Conservation (phyloP, 2,797 vertebrate species). For the Anolis apletophallus region DNA sequence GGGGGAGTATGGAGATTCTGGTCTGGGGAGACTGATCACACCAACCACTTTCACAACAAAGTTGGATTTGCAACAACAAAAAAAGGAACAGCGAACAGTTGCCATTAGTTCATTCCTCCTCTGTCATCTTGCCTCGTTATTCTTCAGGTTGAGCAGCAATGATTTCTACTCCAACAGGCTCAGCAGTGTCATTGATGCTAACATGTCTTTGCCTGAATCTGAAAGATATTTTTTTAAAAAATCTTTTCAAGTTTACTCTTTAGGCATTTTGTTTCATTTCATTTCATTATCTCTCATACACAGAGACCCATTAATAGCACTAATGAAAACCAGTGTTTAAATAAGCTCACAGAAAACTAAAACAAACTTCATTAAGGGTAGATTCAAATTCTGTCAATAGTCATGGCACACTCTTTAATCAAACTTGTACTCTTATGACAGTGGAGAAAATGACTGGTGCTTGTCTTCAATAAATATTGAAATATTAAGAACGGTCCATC, state of each 20-base stretch:
- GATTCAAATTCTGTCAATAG: conserved; percentile 29
- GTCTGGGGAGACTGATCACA: too few species aligned
- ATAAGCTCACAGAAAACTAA: conserved; percentile 44
- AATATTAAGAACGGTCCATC: conserved; percentile 9
- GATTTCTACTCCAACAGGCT: neutral
- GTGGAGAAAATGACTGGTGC: neutral
- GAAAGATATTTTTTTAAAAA: neutral
- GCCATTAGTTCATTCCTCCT: too few species aligned
- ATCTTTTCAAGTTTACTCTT: conserved; percentile 36
- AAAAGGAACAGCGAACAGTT: too few species aligned
- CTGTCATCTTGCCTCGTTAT: too few species aligned
- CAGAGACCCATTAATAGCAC: conserved; percentile 26
- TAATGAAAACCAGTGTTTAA: conserved; percentile 40
- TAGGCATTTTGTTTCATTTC: neutral
- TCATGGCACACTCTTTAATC: conserved; percentile 13
- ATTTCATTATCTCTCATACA: conserved; percentile 38
- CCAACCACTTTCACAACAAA: too few species aligned
- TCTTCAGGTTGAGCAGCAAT: too few species aligned
- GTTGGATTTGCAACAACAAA: too few species aligned
- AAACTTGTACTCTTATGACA: conserved; percentile 8
- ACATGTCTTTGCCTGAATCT: conserved; percentile 4
- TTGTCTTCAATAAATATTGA: conserved; percentile 15
- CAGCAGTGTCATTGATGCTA: conserved; percentile 5
- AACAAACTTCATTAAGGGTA: conserved; percentile 47
- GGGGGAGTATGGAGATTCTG: too few species aligned